Percentiles rank a stretch among this genome's conserved stretches.
These are phyloP conservation scores for Echinometra lucunter DNA, from an alignment of 53 echinoderm and acorn worm genomes.

Conservation along the genomic window DNA sequence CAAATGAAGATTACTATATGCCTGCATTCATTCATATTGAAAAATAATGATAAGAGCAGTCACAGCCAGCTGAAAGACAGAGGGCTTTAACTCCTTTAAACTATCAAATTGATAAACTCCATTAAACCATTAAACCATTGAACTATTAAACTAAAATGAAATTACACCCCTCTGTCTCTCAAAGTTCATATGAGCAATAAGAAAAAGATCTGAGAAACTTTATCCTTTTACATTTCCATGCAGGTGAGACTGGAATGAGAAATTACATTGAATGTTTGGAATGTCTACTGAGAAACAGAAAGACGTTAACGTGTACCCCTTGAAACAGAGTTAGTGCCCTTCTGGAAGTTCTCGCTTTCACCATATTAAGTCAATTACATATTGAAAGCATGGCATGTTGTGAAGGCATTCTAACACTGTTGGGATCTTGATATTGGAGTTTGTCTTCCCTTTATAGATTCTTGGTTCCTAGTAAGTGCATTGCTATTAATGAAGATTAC, in stretches of 20 bases:
- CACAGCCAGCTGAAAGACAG: too few species aligned
- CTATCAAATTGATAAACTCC: neutral
- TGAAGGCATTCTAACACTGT: neutral
- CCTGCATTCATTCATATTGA: too few species aligned
- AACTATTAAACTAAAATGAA: too few species aligned
- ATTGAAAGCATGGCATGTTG: neutral
- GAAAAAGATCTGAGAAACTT: neutral
- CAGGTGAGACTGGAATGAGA: constrained; percentile 9
- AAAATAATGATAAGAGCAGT: too few species aligned
- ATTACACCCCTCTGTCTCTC: too few species aligned
- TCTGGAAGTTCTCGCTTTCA: neutral
- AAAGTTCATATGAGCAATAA: neutral
- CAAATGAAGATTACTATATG: too few species aligned
- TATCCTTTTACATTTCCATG: neutral
- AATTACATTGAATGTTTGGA: neutral
- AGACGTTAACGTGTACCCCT: neutral
- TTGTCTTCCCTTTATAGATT: neutral
- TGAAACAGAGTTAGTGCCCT: neutral
- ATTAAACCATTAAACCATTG: too few species aligned
- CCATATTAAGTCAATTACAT: neutral
- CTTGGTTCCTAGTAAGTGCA: neutral
- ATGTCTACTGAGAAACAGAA: neutral
- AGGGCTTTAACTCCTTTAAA: neutral
- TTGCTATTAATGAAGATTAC: too few species aligned
- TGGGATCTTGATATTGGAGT: neutral